Evolutionary conservation across 2,888 invertebrate genomes (phyloP).

Genomic region (Lasioglossum vierecki): DNA sequence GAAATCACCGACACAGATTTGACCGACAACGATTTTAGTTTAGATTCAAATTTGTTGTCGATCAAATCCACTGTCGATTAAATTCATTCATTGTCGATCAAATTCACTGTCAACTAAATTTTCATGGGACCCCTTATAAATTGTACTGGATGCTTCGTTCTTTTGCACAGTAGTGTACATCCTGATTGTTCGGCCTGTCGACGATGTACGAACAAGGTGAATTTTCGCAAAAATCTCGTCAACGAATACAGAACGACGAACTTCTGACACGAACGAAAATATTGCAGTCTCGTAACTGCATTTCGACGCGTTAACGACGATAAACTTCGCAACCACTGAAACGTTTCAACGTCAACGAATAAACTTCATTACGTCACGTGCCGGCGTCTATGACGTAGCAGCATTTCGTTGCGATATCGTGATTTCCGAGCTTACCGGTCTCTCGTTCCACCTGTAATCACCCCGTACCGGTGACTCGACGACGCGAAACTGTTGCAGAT

Average conservation of each 20-base stretch:
- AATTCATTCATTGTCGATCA: too few species aligned
- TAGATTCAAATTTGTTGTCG: too few species aligned
- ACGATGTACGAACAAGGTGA: neutral
- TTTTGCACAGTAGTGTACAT: neutral
- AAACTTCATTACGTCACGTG: neutral
- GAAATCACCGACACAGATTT: too few species aligned
- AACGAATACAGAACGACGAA: neutral
- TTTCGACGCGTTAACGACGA: neutral
- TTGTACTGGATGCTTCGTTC: too few species aligned
- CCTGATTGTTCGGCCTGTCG: neutral
- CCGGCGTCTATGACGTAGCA: neutral
- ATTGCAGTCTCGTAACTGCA: neutral
- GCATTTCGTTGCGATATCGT: neutral
- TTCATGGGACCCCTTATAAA: too few species aligned
- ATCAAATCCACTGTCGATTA: too few species aligned
- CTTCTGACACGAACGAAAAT: neutral
- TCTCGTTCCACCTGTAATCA: neutral
- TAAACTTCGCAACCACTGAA: neutral
- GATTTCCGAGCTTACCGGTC: neutral
- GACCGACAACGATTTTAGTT: too few species aligned
- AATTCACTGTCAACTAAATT: too few species aligned
- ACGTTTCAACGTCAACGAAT: neutral
- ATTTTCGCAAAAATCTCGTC: neutral
- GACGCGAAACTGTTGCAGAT: slow-evolving; percentile 19
- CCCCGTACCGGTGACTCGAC: neutral